A percentile compares a stretch with the other conserved stretches of the same genome.
These are phyloP conservation scores for Zonitis immaculata DNA, from an alignment of 2,888 invertebrate genomes.

Conservation along the genomic window DNA sequence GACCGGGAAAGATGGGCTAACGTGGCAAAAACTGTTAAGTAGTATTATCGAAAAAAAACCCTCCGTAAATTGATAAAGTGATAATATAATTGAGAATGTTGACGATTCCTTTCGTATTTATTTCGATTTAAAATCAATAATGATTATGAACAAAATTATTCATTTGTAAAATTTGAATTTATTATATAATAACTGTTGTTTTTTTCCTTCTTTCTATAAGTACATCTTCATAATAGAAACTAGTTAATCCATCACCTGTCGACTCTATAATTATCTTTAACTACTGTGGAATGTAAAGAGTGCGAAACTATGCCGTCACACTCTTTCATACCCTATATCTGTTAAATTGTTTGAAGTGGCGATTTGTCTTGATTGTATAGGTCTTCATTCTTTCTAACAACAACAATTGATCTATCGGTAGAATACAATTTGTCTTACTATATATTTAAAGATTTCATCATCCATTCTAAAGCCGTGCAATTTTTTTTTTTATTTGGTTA, in stretches of 20 bases:
- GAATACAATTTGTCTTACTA: neutral
- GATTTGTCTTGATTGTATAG: slow-evolving; percentile 10
- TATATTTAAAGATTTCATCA: neutral
- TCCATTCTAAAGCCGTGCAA: neutral
- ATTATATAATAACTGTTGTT: too few relatives aligned
- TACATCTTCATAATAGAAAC: slow-evolving; percentile 15
- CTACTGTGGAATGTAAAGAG: slow-evolving; percentile 13
- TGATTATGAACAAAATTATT: too few relatives aligned
- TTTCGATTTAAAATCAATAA: too few relatives aligned
- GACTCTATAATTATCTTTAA: slow-evolving; percentile 19
- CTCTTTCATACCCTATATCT: slow-evolving; percentile 13
- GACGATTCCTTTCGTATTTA: too few relatives aligned
- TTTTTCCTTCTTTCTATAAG: slow-evolving; percentile 12
- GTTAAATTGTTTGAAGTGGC: slow-evolving; percentile 15
- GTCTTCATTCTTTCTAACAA: neutral
- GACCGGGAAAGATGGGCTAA: too few relatives aligned
- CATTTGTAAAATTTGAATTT: too few relatives aligned
- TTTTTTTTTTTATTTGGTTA: neutral
- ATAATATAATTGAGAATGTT: too few relatives aligned
- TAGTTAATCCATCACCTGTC: slow-evolving; percentile 20
- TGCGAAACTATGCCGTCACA: slow-evolving; percentile 18
- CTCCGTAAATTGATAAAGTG: too few relatives aligned
- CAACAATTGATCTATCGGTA: neutral
- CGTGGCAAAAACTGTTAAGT: too few relatives aligned
- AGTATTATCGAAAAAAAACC: too few relatives aligned